Evolutionary conservation across 1,140 invertebrate genomes (phyloP).

Genomic region (Plodia interpunctella): DNA sequence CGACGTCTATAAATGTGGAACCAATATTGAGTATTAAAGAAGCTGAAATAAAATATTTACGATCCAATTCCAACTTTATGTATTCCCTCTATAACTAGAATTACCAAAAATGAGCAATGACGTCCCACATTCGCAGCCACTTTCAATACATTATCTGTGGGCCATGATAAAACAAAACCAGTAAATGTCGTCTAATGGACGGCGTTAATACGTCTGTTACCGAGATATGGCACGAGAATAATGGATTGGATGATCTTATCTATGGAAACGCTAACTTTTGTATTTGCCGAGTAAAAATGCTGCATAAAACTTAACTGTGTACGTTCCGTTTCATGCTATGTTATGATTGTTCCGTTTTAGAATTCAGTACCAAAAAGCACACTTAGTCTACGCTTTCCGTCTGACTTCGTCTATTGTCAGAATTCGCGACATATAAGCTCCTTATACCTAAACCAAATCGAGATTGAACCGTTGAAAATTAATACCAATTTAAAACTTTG

Average conservation of each 20-base stretch:
- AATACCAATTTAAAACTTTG: too few species aligned
- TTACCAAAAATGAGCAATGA: conserved; percentile 1
- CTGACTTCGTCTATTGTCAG: too few species aligned
- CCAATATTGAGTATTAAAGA: neutral
- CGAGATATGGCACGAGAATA: neutral
- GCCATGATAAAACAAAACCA: conserved; percentile 5
- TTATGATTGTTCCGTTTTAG: neutral
- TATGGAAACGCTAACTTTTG: neutral
- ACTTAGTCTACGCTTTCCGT: too few species aligned
- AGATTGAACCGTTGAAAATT: too few species aligned
- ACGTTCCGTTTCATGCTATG: neutral
- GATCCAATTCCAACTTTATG: neutral
- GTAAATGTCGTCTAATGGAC: conserved; percentile 1
- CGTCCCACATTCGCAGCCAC: neutral
- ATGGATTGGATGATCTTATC: conserved; percentile 2
- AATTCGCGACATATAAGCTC: too few species aligned
- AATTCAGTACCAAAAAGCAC: too few species aligned
- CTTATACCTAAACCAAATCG: too few species aligned
- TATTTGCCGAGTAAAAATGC: neutral
- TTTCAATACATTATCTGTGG: neutral
- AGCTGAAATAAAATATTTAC: conserved; percentile 3
- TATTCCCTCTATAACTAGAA: neutral
- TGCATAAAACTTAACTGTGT: neutral
- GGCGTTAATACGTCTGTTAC: conserved; percentile 3
- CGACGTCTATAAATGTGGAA: too few species aligned